Percentiles rank a stretch among this genome's conserved stretches.
Conservation (phyloP, 2,888 invertebrate genomes). For the Euspilapteryx auroguttella region DNA sequence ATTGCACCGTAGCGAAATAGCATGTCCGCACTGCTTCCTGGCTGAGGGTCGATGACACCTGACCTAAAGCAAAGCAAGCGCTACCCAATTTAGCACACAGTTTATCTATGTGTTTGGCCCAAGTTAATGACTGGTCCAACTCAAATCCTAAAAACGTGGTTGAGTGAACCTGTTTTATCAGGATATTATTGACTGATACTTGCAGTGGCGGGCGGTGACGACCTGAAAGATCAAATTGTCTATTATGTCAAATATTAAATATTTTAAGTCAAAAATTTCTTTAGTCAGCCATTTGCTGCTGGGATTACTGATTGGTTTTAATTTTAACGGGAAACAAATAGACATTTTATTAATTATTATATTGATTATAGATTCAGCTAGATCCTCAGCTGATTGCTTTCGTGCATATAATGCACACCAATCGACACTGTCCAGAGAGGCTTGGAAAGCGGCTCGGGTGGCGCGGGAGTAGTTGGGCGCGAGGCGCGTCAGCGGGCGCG, state of each 20-base stretch:
- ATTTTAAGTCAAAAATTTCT: neutral
- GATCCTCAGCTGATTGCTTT: neutral
- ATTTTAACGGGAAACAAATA: neutral
- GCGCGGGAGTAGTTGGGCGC: slow-evolving; percentile 2
- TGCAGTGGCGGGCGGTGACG: too few species aligned
- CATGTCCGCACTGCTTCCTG: too few species aligned
- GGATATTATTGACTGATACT: too few species aligned
- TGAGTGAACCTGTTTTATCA: too few species aligned
- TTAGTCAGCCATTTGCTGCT: neutral
- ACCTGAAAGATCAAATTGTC: too few species aligned
- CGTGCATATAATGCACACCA: slow-evolving; percentile 1
- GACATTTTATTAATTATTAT: neutral
- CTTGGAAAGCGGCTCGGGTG: neutral
- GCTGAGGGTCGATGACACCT: too few species aligned
- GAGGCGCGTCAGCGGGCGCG: slow-evolving; percentile 1
- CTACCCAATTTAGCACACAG: too few species aligned
- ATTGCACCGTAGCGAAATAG: too few species aligned
- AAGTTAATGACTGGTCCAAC: too few species aligned
- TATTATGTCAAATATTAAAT: neutral
- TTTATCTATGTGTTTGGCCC: too few species aligned
- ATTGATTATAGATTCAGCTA: slow-evolving; percentile 3
- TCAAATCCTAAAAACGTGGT: too few species aligned
- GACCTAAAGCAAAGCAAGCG: too few species aligned
- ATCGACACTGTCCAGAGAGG: slow-evolving; percentile 3
- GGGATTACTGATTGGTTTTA: neutral